Percentiles rank a stretch among this genome's conserved stretches.
phyloP scores from a whole-genome alignment of 2,888 invertebrate genomes.

The Drosophila anceps region DNA sequence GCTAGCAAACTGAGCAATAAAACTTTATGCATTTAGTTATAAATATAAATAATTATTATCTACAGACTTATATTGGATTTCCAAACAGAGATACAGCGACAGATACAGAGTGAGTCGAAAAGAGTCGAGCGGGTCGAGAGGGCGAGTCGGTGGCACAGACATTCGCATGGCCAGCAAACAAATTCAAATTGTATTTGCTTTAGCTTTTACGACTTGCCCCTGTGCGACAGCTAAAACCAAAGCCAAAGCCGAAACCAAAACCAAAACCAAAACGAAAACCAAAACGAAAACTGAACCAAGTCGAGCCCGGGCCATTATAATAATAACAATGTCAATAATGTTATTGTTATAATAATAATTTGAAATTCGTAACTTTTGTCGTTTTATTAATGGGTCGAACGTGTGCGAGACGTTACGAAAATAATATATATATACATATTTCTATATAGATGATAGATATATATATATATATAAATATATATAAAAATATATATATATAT shows the following conservation, averaged over 20 bases:
- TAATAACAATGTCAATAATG: constrained; percentile 77
- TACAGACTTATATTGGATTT: constrained; percentile 66
- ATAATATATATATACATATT: constrained; percentile 28
- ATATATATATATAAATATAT: background rate
- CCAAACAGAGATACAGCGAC: constrained; percentile 48
- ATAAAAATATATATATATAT: background rate
- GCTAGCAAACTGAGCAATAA: constrained; percentile 62
- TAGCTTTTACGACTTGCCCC: constrained; percentile 58
- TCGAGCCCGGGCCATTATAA: constrained; percentile 50
- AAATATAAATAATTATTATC: constrained; percentile 82
- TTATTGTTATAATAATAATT: constrained; percentile 81
- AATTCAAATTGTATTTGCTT: constrained; percentile 68
- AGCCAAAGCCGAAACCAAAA: constrained; percentile 28
- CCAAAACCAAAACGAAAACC: constrained; percentile 27
- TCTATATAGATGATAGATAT: constrained; percentile 8
- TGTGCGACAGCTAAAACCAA: constrained; percentile 36
- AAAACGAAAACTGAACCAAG: constrained; percentile 29
- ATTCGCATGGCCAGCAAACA: constrained; percentile 49
- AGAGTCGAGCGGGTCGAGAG: background rate
- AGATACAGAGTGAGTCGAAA: constrained; percentile 21
- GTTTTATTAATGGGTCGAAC: constrained; percentile 80
- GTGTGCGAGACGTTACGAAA: constrained; percentile 51
- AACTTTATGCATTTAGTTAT: constrained; percentile 82
- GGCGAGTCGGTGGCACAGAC: background rate
- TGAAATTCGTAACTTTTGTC: constrained; percentile 80